Evolutionary conservation across 2,888 invertebrate species (phyloP), one percentile per base, ranked within the genome.

Genomic region (Netelia melanura): DNA sequence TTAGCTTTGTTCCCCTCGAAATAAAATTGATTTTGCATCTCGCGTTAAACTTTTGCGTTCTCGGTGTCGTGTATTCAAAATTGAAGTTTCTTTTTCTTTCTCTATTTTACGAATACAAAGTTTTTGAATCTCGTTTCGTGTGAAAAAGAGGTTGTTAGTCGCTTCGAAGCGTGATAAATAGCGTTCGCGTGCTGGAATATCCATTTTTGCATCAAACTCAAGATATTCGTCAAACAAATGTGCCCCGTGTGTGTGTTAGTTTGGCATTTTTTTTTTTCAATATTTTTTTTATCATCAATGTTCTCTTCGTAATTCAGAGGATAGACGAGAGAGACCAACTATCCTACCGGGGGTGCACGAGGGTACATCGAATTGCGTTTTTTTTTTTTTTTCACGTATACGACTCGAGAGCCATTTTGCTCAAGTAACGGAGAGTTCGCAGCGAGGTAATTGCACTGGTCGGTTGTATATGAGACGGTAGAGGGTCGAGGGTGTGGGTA

Each of bases 361-460:
- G 54, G 54, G 54, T 21, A 38, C 23, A 68, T 64, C 71, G 71
- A 83, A 62, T 17, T 17, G 17, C 17, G 17, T 54, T 83, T 30
- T 5, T 30, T 30, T 30, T 5, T 30, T 30, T 30, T 30, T 76
- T 38, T 17, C 48, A 83, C 71, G 56, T 77, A 64, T 58, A 68
- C 44, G 64, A 61, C 67, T 43, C 70, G 74, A 68, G 68, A 83
- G 74, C 75, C 81, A 76, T 67, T 81, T 77, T 65, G 54, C 83
- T 81, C 83, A 52, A 72, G 80, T 74, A 76, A n/a, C 21, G 58
- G 17, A 67, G 75, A 74, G 44, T 68, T 74, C 77, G 72, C 38
- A 74, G 80, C 64, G 80, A 83, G 71, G 67, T 77, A 78, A 80
- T 77, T 78, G 83, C 80, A 74, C 81, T 74, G 78, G 67, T 44